Percentiles rank a stretch among this genome's conserved stretches.
Conservation (phyloP, 2,888 invertebrate genomes). For the Metellina segmentata region DNA sequence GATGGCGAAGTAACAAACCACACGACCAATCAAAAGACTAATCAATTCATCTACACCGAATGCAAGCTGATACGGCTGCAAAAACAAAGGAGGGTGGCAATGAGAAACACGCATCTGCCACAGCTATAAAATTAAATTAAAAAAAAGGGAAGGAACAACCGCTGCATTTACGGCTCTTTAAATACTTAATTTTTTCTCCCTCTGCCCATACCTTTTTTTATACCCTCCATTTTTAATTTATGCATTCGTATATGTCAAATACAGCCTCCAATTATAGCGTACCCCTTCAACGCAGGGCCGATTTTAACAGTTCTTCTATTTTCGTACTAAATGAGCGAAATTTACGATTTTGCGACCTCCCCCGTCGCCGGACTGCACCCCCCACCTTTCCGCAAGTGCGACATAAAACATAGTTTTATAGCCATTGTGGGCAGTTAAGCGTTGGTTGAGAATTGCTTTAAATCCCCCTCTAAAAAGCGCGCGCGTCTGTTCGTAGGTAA, state of each 20-base stretch:
- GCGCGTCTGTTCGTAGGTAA: constrained; percentile 41
- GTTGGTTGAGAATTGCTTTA: constrained; percentile 69
- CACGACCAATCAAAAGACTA: neutral
- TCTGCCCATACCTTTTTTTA: constrained; percentile 10
- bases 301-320: constrained; percentile 60
- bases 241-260: constrained; percentile 55
- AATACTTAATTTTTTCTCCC: constrained; percentile 48
- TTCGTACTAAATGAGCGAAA: constrained; percentile 72
- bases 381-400: constrained; percentile 57
- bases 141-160: constrained; percentile 16
- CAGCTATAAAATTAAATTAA: constrained; percentile 66
- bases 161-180: constrained; percentile 60
- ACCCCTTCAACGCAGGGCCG: constrained; percentile 13
- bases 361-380: neutral
- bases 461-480: constrained; percentile 70
- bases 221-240: constrained; percentile 63
- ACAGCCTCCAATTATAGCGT: constrained; percentile 59
- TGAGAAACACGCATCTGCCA: constrained; percentile 48
- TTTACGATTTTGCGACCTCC: constrained; percentile 72
- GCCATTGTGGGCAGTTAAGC: constrained; percentile 75
- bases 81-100: neutral
- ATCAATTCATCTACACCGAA: neutral
- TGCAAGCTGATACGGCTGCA: neutral
- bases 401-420: constrained; percentile 76
- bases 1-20: neutral